Conservation (phyloP, 2,888 invertebrate genomes). For the Pharmacophagus antenor region DNA sequence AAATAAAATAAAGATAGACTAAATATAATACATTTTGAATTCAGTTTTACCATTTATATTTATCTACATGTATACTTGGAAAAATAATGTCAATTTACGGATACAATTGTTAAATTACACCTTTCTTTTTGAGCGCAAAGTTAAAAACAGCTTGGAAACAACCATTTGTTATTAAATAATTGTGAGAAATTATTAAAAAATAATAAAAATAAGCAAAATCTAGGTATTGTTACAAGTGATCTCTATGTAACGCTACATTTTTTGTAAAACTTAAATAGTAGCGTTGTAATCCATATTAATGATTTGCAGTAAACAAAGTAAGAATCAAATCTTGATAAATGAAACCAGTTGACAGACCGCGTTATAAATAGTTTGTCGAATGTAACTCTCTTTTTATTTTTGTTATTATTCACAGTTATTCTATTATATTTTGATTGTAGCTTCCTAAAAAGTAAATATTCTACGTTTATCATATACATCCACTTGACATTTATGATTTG, state of each 20-base stretch:
- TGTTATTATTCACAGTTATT: not conserved
- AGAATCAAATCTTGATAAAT: slow-evolving; percentile 26
- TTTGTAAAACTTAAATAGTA: not conserved
- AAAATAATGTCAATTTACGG: no score
- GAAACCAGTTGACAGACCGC: slow-evolving; percentile 3
- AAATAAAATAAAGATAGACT: not conserved
- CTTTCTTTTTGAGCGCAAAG: no score
- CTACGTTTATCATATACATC: no score
- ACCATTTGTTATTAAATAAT: not conserved
- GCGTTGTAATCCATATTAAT: slow-evolving; percentile 36
- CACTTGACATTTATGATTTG: no score
- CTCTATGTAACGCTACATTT: slow-evolving; percentile 8
- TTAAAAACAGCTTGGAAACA: no score
- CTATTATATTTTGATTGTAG: slow-evolving; percentile 1
- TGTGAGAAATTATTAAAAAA: no score
- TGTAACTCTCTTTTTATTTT: not conserved
- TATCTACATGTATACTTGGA: no score
- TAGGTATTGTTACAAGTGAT: not conserved
- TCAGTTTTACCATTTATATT: no score
- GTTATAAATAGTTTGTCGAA: not conserved
- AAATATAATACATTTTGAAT: not conserved
- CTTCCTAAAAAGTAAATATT: no score
- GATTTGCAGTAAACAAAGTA: slow-evolving; percentile 30
- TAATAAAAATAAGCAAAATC: no score
- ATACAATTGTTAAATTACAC: no score